Evolutionary conservation across 2,113 vertebrate species (phyloP).

Genomic region (Neolamprologus caudopunctatus): DNA sequence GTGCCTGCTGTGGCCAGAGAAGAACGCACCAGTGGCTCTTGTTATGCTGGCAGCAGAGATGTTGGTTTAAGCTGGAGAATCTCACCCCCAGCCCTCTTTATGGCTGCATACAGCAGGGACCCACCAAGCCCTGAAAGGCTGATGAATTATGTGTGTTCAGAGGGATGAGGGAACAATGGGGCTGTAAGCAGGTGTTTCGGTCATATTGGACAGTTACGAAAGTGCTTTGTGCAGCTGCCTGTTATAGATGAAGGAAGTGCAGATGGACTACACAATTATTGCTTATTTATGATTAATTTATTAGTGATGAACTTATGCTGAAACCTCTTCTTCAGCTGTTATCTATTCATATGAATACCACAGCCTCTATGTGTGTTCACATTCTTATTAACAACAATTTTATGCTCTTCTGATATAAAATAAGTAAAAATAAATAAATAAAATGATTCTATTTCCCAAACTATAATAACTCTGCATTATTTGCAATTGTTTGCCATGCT

Average conservation of each 20-base stretch:
- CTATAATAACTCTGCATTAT: background rate
- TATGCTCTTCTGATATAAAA: background rate
- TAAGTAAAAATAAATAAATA: background rate
- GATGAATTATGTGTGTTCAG: background rate
- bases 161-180: background rate
- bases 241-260: background rate
- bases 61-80: background rate
- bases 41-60: background rate
- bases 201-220: slow-evolving; percentile 2
- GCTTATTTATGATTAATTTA: background rate
- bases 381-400: accelerated
- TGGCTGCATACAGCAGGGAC: accelerated
- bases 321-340: background rate
- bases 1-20: background rate
- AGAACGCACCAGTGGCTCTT: accelerated
- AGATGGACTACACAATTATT: background rate
- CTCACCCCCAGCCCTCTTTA: background rate
- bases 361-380: background rate
- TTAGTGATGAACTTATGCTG: background rate
- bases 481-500: accelerated
- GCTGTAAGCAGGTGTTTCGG: background rate
- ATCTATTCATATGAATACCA: background rate
- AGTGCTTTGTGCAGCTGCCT: background rate
- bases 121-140: background rate
- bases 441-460: background rate